Percentiles rank a stretch among this genome's conserved stretches.
Conservation (phyloP, 2,888 invertebrate genomes). For the Mesochorus sp. region DNA sequence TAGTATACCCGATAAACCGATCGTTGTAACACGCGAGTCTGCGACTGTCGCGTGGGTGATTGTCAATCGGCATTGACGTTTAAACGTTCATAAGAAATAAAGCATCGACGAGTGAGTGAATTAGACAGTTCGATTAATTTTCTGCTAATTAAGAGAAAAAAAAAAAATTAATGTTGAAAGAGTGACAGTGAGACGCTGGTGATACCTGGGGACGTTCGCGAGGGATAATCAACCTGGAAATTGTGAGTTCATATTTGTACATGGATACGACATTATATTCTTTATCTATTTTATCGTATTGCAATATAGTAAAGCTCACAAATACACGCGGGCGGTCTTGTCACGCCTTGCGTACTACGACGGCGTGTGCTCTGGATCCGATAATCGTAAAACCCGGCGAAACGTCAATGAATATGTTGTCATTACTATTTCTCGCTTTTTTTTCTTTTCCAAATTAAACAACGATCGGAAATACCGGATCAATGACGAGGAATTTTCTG, state of each 20-base stretch:
- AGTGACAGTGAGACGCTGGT: conserved; percentile 53
- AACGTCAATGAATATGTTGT: too few relatives aligned
- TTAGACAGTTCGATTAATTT: neutral
- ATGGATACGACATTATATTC: neutral
- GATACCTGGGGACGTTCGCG: conserved; percentile 37
- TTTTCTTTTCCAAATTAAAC: too few relatives aligned
- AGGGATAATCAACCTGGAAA: conserved; percentile 43
- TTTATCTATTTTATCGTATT: conserved; percentile 37
- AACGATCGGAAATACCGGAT: too few relatives aligned
- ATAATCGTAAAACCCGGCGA: too few relatives aligned
- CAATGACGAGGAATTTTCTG: too few relatives aligned
- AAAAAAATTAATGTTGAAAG: conserved; percentile 13
- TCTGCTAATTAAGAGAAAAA: too few relatives aligned
- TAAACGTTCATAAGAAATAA: neutral
- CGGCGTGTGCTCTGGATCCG: conserved; percentile 1
- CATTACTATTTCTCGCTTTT: too few relatives aligned
- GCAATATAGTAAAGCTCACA: too few relatives aligned
- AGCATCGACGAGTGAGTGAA: conserved; percentile 47
- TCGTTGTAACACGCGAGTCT: conserved; percentile 58
- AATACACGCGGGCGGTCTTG: neutral
- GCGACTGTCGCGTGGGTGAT: conserved; percentile 28
- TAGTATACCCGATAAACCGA: conserved; percentile 59
- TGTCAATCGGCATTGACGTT: conserved; percentile 25
- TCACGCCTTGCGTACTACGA: conserved; percentile 8
- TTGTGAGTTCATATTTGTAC: conserved; percentile 34